Conservation (phyloP, 2,113 vertebrate genomes). For the Tyrannus savana region DNA sequence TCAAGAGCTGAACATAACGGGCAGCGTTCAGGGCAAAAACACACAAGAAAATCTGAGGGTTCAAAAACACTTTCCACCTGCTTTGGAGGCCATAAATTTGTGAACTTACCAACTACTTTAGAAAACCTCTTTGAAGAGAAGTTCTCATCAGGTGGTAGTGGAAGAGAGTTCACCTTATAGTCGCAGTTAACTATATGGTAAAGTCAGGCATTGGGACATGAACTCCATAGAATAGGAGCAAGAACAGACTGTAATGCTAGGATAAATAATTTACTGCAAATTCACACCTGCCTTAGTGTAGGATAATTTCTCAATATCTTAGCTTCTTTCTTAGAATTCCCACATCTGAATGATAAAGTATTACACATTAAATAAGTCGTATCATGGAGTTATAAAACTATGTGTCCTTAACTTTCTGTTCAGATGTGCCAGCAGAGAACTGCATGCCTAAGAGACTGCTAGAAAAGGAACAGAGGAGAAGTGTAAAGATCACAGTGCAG, state of each 20-base stretch:
- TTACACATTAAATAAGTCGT: neutral
- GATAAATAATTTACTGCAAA: neutral
- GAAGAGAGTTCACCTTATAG: neutral
- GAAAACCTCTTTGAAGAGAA: neutral
- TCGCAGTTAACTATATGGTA: neutral
- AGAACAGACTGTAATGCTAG: neutral
- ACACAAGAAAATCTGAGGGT: neutral
- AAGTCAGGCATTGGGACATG: accelerated
- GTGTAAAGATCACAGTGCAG: neutral
- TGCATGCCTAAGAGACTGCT: neutral
- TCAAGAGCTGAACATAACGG: neutral
- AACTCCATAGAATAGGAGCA: neutral
- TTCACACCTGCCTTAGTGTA: neutral
- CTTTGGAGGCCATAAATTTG: neutral
- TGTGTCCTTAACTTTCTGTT: neutral
- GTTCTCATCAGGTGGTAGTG: neutral
- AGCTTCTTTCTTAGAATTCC: neutral
- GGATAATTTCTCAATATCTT: neutral
- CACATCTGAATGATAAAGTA: neutral
- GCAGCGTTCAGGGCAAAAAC: neutral
- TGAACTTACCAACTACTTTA: neutral
- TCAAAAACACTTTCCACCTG: neutral
- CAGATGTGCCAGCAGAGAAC: neutral
- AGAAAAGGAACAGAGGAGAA: neutral
- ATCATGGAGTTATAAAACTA: neutral